Conservation (phyloP, 1,140 invertebrate genomes). For the Chelonus insularis region DNA sequence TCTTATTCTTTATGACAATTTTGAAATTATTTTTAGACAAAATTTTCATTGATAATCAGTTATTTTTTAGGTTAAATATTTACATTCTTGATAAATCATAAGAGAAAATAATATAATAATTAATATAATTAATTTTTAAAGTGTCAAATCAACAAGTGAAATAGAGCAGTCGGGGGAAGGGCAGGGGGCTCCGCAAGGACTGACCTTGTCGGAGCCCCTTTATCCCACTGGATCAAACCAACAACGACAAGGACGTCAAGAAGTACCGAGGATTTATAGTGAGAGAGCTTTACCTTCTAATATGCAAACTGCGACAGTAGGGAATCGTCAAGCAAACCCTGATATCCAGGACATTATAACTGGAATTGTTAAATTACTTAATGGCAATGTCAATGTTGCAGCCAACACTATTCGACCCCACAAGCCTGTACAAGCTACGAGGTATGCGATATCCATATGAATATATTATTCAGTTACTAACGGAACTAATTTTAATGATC, state of each 20-base stretch:
- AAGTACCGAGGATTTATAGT: slow-evolving; percentile 52
- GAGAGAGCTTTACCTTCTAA: slow-evolving; percentile 41
- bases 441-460: slow-evolving; percentile 33
- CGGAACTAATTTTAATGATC: neutral
- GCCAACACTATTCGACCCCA: slow-evolving; percentile 66
- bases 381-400: slow-evolving; percentile 84
- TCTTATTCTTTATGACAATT: neutral
- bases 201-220: slow-evolving; percentile 68
- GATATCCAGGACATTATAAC: slow-evolving; percentile 91
- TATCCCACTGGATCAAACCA: slow-evolving; percentile 39
- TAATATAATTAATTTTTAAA: slow-evolving; percentile 28
- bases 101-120: neutral
- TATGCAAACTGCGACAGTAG: slow-evolving; percentile 44
- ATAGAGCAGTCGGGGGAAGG: slow-evolving; percentile 68
- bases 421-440: slow-evolving; percentile 58
- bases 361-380: slow-evolving; percentile 84
- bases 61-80: neutral
- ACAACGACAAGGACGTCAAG: slow-evolving; percentile 47
- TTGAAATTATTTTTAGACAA: neutral
- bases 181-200: slow-evolving; percentile 69
- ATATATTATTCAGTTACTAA: neutral
- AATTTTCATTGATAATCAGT: slow-evolving; percentile 3
- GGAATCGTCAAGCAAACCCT: slow-evolving; percentile 66
- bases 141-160: slow-evolving; percentile 43
- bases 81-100: neutral